phyloP scores from a whole-genome alignment of 2,888 invertebrate genomes.

The Sesia bembeciformis region DNA sequence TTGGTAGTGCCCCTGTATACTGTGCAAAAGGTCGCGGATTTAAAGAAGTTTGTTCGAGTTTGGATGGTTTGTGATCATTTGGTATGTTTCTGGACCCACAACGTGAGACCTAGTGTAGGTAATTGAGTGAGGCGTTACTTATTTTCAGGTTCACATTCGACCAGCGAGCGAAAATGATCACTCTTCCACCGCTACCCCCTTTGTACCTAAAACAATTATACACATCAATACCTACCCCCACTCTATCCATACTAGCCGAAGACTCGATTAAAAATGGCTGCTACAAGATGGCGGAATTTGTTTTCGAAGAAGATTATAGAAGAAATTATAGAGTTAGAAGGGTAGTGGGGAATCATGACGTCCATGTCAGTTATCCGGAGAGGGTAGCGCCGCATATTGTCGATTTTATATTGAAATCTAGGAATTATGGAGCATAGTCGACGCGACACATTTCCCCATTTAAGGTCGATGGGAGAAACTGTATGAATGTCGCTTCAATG shows the following conservation, averaged over 20 bases:
- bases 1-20: no score
- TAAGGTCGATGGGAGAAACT: neutral
- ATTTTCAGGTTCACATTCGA: conserved; percentile 68
- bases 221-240: conserved; percentile 28
- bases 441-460: neutral
- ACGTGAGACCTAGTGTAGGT: no score
- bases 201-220: conserved; percentile 39
- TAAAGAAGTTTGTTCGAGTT: no score
- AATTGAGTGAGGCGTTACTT: neutral
- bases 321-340: conserved; percentile 30
- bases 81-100: no score
- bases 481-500: no score
- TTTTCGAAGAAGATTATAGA: conserved; percentile 30
- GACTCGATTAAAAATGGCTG: conserved; percentile 21
- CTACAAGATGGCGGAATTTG: conserved; percentile 28
- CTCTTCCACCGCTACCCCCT: conserved; percentile 38
- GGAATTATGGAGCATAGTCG: neutral
- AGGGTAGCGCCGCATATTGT: conserved; percentile 47
- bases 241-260: conserved; percentile 27
- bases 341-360: conserved; percentile 74
- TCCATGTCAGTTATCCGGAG: conserved; percentile 73
- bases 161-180: conserved; percentile 50
- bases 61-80: no score
- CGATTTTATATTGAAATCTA: conserved; percentile 36
- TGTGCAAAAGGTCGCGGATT: no score